Base-by-base conservation (phyloP, 2,113 vertebrate species). In the Microtus richardsoni region DNA sequence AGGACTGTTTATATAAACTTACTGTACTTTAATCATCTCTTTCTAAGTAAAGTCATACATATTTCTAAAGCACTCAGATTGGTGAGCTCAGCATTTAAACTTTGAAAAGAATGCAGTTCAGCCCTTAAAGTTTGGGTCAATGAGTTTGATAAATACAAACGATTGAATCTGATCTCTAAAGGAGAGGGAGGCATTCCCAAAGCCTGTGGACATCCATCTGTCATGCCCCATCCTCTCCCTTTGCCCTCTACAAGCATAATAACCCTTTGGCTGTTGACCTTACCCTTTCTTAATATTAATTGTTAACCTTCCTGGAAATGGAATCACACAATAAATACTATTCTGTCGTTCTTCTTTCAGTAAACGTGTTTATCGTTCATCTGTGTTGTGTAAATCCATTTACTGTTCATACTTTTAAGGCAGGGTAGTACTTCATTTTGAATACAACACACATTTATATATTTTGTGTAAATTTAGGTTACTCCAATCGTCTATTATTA, bases 401-500 rank as follows among this genome's bases (percentile, higher is more conserved):
- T 19, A 62, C 64, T 41, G 21, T 73, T 97, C 21, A 84, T 88
- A 78, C 13, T 10, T 73, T 75, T 58, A 58, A 75, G 75, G 36
- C 7, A 71, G 36, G 91, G 9, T 62, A 73, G 26, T 30, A 66
- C 14, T 73, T 62, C 47, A 96, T 78, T 92, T 41, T 86, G 28
- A 93, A 49, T 44, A 75, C 14, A 30, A 5, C 7, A 91, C 33
- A 66, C 47, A 39, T 47, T 70, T 66, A 49, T 10, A 75, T 68
- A 79, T 47, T 95, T 92, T 84, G 44, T 77, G 9, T 77, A 77
- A 64, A 82, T 58, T 75, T 91, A 85, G 41, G 5, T 95, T 80
- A 47, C 6, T 88, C 93, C 47, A 93, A 41, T 58, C 47, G 9
- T 68, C 64, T 64, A 47, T 73, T 93, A 79, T 52, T 86, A 44